phyloP scores from a whole-genome alignment of 2,113 vertebrate species.

The Sorex fumeus region DNA sequence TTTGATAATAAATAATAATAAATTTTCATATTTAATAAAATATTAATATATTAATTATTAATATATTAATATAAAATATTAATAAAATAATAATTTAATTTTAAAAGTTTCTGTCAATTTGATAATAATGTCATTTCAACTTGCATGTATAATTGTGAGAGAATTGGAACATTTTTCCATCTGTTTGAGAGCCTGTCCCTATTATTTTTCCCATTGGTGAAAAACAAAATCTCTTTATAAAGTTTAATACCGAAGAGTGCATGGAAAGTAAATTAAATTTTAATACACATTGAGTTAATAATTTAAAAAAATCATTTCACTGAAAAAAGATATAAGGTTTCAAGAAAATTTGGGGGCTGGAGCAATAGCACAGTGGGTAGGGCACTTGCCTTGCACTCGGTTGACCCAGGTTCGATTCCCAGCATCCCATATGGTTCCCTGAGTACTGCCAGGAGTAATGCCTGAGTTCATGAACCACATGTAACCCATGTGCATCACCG shows the following conservation, averaged over 20 bases:
- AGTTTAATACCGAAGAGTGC: background rate
- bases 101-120: slow-evolving; percentile 29
- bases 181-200: background rate
- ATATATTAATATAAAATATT: too few relatives aligned
- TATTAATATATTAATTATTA: too few relatives aligned
- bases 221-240: background rate
- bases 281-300: background rate
- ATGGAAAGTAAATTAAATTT: background rate
- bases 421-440: too few relatives aligned
- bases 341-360: background rate
- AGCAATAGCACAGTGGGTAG: too few relatives aligned
- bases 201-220: background rate
- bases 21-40: too few relatives aligned
- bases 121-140: background rate
- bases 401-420: too few relatives aligned
- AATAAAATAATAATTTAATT: too few relatives aligned
- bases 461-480: too few relatives aligned
- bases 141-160: slow-evolving; percentile 26
- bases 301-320: background rate
- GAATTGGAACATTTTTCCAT: background rate
- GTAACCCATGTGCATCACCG: too few relatives aligned
- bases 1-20: too few relatives aligned
- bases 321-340: background rate
- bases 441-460: too few relatives aligned
- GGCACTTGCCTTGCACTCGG: too few relatives aligned